Evolutionary conservation across 2,797 vertebrate species (phyloP).

Genomic region (Nannoperca australis): DNA sequence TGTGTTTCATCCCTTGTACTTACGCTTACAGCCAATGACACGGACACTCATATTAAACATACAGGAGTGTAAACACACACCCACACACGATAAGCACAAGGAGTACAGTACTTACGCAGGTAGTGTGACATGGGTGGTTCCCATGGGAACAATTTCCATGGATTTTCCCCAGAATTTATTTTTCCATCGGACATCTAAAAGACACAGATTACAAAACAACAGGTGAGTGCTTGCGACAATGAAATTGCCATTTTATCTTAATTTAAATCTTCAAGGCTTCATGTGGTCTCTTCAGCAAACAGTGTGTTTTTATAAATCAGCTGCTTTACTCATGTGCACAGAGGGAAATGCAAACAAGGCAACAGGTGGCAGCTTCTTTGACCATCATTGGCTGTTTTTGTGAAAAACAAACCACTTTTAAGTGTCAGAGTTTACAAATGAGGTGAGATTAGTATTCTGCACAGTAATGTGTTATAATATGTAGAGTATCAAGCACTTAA

Average conservation of each 20-base stretch:
- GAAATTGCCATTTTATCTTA: background rate
- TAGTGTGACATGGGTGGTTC: conserved; percentile 93
- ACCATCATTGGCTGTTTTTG: conserved; percentile 1
- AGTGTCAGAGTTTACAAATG: background rate
- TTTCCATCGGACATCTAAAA: conserved; percentile 97
- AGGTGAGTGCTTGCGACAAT: conserved; percentile 5
- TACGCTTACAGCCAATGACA: background rate
- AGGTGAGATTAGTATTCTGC: background rate
- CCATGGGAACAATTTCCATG: conserved; percentile 98
- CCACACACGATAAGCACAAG: conserved; percentile 10
- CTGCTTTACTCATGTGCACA: conserved; percentile 21
- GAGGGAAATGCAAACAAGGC: conserved; percentile 13
- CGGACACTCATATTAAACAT: background rate
- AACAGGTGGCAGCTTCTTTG: background rate
- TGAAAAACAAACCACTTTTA: background rate
- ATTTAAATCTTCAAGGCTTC: background rate
- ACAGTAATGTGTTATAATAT: background rate
- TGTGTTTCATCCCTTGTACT: background rate
- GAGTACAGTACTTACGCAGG: conserved; percentile 87
- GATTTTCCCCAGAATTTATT: conserved; percentile 99
- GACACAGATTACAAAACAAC: conserved; percentile 28
- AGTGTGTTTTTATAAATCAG: background rate
- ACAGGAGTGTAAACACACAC: conserved; percentile 2
- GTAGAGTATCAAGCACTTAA: background rate
- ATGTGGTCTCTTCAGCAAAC: background rate